phyloP scores from a whole-genome alignment of 2,113 vertebrate species.

The Ascaphus truei region DNA sequence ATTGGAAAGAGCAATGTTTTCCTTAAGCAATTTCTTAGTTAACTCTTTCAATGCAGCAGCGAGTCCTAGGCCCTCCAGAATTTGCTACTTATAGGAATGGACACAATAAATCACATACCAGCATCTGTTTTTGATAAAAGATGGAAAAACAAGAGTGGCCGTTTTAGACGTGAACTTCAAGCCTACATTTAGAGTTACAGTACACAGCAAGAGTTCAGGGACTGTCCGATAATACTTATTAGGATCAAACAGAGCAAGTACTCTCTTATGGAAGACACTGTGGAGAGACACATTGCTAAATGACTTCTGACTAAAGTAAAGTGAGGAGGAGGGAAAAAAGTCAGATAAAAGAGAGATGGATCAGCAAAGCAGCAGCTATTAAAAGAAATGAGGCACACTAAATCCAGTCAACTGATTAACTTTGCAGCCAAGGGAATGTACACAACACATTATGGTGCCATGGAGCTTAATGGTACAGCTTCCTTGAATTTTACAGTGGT shows the following conservation, averaged over 20 bases:
- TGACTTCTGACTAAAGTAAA: constrained; percentile 1
- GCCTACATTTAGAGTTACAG: background rate
- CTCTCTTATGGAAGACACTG: background rate
- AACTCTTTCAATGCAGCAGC: background rate
- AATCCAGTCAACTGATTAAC: constrained; percentile 38
- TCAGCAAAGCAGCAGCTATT: constrained; percentile 31
- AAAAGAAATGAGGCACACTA: constrained; percentile 35
- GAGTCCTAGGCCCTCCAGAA: too few relatives aligned
- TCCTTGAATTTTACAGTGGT: constrained; percentile 30
- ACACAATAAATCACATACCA: too few relatives aligned
- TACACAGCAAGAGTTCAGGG: background rate
- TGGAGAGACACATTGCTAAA: background rate
- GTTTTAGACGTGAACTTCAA: background rate
- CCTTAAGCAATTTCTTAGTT: constrained; percentile 1
- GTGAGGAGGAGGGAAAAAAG: background rate
- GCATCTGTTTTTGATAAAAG: too few relatives aligned
- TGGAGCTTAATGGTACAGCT: constrained; percentile 32
- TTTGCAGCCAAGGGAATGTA: constrained; percentile 30
- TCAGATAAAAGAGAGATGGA: constrained; percentile 11
- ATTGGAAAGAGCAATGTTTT: background rate
- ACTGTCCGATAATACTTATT: background rate
- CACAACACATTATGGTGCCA: constrained; percentile 32
- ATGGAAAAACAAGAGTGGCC: background rate
- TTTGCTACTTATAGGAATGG: too few relatives aligned
- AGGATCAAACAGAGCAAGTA: background rate